Evolutionary conservation across 2,113 vertebrate species (phyloP), one percentile per base, ranked within the genome.

Genomic region (Pluvialis apricaria): DNA sequence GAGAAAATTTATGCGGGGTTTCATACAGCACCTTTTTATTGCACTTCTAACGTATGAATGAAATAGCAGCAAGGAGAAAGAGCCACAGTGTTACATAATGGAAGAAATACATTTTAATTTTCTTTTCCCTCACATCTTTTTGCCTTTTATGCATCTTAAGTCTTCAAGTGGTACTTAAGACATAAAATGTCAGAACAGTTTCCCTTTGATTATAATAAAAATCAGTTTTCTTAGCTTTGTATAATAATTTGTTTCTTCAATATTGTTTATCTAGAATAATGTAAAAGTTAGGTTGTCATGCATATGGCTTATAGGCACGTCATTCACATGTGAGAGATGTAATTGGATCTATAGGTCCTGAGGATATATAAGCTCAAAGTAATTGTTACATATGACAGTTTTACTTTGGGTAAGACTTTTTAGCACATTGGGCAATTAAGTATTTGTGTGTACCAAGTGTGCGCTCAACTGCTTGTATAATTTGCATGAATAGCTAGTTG

Each of bases 91-190:
- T 88, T 91, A 47, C 47, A 26, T 83, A 42, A 96, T 91, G 89
- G 79, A 57, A 21, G 65, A 77, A 86, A 75, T 7, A 40, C 13
- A 32, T 93, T 75, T 94, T 88, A 79, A 82, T 96, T 95, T 94
- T 86, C 85, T 88, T 81, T 90, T 69, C 55, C 7, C 13, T 88
- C 28, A 11, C 22, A 17, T 86, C 80, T 81, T 93, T 82, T 61
- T 91, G 61, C 22, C 57, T 90, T 95, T 92, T 96, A 69, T 88
- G 26, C 90, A 91, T 93, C 71, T 96, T 96, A 93, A 94, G 72
- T 95, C 90, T 97, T 96, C 88, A 95, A 97, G 97, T 58, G 81
- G 49, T 80, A 92, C 69, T 96, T 90, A 92, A 91, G 88, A 95
- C 49, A 90, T 86, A 96, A 96, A 81, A 95, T 86, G 49, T 95